Base-by-base conservation (phyloP, 2,888 invertebrate genomes). In the Drosophila borealis region DNA sequence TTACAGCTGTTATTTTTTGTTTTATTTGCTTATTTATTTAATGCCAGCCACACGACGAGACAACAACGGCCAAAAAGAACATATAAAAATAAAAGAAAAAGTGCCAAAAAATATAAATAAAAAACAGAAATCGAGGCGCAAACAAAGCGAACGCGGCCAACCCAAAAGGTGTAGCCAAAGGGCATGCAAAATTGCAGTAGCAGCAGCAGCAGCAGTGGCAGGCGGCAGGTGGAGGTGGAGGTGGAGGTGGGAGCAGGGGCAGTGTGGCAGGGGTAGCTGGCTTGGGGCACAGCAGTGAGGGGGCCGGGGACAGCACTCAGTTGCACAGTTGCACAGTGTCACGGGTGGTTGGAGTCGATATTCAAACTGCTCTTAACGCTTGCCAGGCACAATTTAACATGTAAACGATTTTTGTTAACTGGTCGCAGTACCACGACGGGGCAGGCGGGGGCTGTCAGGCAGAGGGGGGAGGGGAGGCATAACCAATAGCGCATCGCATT, bases 401-500 rank as follows among this genome's bases (percentile, higher is more conserved):
- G 90, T 88, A 89, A 89, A 89, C 89, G 88, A 84, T 89, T 88
- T 88, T 81, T 80, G 76, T 83, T 89, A 78, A 86, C 84, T 80
- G 83, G 45, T 50, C 53, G 34, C 64, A 17, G 46, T 11, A 17
- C 19, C 17, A 39, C 14, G 8, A 36, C n/a, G 4, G 37, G 8
- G 21, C 9, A 1, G 17, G 17, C 17, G 9, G 25, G 17, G 36
- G 19, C 21, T 8, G 50, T 3, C 39, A 1, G 1, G 29, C 21
- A n/a, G 10, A 6, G 25, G 6, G 21, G 3, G 1, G n/a, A n/a
- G 4, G 36, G 3, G 50, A 11, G 11, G 21, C 2, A 29, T 29
- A 29, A 29, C 29, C 14, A 9, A 9, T n/a, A 44, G 37, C 6
- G 34, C 25, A 55, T 64, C 55, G 70, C 69, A 70, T 62, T 57